Base-by-base conservation (phyloP, 2,113 vertebrate species). In the Ramphastos sulfuratus region DNA sequence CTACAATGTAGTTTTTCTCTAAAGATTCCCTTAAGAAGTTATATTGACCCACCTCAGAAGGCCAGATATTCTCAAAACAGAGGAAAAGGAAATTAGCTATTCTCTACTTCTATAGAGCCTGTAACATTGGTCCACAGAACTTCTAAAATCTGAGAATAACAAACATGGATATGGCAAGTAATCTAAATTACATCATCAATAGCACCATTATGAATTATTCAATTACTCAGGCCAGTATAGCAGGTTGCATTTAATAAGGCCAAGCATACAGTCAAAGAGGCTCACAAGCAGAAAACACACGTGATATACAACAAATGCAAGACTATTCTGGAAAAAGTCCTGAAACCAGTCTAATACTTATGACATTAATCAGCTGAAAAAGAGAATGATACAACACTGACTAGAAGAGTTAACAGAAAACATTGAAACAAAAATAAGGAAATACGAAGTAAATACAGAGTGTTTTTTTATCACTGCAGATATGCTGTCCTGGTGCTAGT, bases 121-220 rank as follows among this genome's bases (percentile, higher is more conserved):
- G 21, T 74, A 77, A 76, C 50, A 60, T 0, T 42, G 33, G 16
- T 39, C 58, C 69, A 83, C 6, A 37, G 13, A 73, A 77, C 31
- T 81, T 64, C 82, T 67, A 74, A 90, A 77, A 91, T 8, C 19
- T 30, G 27, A 74, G 37, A 31, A 83, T 71, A 21, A 74, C 65
- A 93, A 95, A 25, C 5, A 27, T 12, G 15, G 48, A 66, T 48
- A 64, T 15, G 69, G 60, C 39, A 70, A 85, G 59, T 72, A 93
- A 90, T 91, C 61, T 28, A 46, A 77, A 60, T 61, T 60, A 85
- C 33, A 64, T 80, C 70, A 84, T 55, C 88, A 92, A 70, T 71
- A 54, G 16, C 3, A 58, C 8, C 61, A 90, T 25, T 52, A 83
- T 71, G 85, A 90, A 87, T 92, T 95, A 94, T 83, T 94, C 82